phyloP scores from a whole-genome alignment of 2,888 invertebrate species.

The Polia nebulosa region DNA sequence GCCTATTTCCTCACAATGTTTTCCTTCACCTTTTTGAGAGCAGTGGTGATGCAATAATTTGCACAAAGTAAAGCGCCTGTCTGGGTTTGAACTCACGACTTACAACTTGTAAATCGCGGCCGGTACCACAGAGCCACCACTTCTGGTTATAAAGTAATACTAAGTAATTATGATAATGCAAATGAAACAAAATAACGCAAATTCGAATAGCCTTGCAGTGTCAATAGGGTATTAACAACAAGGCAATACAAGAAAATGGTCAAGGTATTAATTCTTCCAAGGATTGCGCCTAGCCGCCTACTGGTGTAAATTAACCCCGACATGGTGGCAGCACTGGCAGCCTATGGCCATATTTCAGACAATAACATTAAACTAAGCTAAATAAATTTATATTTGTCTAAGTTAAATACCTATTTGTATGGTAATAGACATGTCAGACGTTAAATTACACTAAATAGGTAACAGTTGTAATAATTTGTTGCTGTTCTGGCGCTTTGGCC shows the following conservation, averaged over 20 bases:
- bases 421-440: constrained; percentile 50
- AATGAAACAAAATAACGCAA: constrained; percentile 10
- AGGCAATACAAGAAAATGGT: constrained; percentile 41
- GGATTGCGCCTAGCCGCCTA: constrained; percentile 27
- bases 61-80: no score
- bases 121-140: no score
- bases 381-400: constrained; percentile 63
- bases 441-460: constrained; percentile 49
- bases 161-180: constrained; percentile 4
- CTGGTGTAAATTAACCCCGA: constrained; percentile 37
- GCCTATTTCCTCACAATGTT: no score
- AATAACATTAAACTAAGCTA: constrained; percentile 55
- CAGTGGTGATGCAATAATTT: no score
- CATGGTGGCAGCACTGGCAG: constrained; percentile 33
- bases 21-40: no score
- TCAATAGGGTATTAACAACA: constrained; percentile 10
- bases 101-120: no score
- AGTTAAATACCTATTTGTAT: constrained; percentile 61
- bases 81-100: no score
- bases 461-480: constrained; percentile 32
- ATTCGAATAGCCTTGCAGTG: constrained; percentile 21
- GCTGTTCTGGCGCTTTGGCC: background rate
- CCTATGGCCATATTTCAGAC: constrained; percentile 53
- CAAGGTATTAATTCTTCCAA: constrained; percentile 52
- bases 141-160: background rate